Evolutionary conservation across 2,113 vertebrate species (phyloP).

Genomic region (Bostrychus sinensis): DNA sequence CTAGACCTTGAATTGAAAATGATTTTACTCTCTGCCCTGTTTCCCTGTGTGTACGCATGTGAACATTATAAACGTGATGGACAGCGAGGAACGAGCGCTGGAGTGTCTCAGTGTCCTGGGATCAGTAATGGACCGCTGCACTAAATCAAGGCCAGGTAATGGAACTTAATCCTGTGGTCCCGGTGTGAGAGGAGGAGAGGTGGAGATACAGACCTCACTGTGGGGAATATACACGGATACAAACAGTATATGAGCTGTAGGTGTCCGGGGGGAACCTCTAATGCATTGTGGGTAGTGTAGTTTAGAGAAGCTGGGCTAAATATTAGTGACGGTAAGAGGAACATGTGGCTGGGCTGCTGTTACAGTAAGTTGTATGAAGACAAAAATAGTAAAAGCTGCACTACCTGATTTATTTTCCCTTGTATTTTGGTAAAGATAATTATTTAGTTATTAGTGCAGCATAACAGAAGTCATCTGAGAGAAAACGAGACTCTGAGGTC

Average conservation of each 20-base stretch:
- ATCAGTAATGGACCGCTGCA: slow-evolving; percentile 66
- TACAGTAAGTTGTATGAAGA: slow-evolving; percentile 49
- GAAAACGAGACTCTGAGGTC: too few species aligned
- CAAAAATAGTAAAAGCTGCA: slow-evolving; percentile 34
- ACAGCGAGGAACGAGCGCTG: slow-evolving; percentile 20
- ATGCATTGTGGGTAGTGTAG: slow-evolving; percentile 42
- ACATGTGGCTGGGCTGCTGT: slow-evolving; percentile 20
- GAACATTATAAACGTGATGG: slow-evolving; percentile 6
- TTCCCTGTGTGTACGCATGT: too few species aligned
- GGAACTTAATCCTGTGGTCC: slow-evolving; percentile 69
- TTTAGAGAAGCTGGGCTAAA: slow-evolving; percentile 48
- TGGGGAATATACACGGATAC: slow-evolving; percentile 23
- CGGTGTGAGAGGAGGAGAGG: slow-evolving; percentile 40
- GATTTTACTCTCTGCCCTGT: too few species aligned
- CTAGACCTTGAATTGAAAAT: too few species aligned
- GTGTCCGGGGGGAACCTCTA: slow-evolving; percentile 34
- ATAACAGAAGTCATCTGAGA: too few species aligned
- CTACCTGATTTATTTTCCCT: too few species aligned
- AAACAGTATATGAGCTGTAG: slow-evolving; percentile 21
- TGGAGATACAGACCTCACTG: slow-evolving; percentile 57
- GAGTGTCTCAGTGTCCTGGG: slow-evolving; percentile 43
- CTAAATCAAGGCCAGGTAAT: slow-evolving; percentile 70
- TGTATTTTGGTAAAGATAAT: too few species aligned
- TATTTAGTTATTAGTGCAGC: too few species aligned
- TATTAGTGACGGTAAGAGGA: slow-evolving; percentile 50